Evolutionary conservation across 2,797 vertebrate genomes (phyloP).

Genomic region (Ctenosaura bakeri): DNA sequence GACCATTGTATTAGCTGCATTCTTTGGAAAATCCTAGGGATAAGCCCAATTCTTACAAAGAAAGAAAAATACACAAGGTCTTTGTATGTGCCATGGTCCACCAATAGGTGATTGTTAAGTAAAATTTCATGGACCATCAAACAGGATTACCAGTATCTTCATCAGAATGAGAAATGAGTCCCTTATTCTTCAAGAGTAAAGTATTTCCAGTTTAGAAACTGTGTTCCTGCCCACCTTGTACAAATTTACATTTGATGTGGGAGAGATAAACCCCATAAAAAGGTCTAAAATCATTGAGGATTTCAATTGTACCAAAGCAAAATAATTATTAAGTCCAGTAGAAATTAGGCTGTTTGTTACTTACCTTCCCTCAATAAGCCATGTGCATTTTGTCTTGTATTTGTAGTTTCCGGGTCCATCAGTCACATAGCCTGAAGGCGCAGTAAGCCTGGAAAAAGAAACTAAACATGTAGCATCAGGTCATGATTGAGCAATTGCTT

Average conservation of each 20-base stretch:
- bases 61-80: too few relatives aligned
- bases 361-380: constrained; percentile 97
- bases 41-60: background rate
- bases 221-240: too few relatives aligned
- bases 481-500: background rate
- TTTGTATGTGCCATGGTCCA: background rate
- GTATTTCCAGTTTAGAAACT: background rate
- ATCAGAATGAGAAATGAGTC: background rate
- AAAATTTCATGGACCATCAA: background rate
- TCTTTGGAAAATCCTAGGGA: background rate
- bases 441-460: constrained; percentile 87
- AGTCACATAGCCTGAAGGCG: constrained; percentile 89
- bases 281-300: background rate
- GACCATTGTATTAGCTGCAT: background rate
- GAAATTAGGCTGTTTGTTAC: constrained; percentile 60
- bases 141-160: background rate
- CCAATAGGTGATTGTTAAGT: background rate
- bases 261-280: background rate
- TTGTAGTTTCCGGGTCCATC: constrained; percentile 98
- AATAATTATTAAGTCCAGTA: background rate
- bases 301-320: background rate
- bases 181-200: background rate
- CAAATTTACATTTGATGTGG: too few relatives aligned
- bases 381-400: constrained; percentile 98
- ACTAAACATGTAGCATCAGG: constrained; percentile 28